phyloP scores from a whole-genome alignment of 2,888 invertebrate genomes.

The Ditula angustiorana region DNA sequence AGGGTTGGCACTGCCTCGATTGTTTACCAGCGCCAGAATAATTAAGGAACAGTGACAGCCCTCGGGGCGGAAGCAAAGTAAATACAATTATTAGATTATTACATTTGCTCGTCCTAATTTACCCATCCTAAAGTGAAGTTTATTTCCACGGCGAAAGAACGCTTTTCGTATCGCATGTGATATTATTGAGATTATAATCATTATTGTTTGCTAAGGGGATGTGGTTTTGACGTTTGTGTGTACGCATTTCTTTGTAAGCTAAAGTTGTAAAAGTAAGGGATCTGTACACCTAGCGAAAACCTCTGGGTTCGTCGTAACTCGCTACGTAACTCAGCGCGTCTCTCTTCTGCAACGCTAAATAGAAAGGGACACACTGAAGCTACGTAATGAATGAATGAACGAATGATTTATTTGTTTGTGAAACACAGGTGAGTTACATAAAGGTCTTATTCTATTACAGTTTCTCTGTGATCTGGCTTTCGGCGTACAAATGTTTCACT shows the following conservation, averaged over 20 bases:
- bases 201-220: slow-evolving; percentile 8
- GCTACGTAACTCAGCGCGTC: too few species aligned
- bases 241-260: background rate
- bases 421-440: too few species aligned
- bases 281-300: too few species aligned
- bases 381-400: too few species aligned
- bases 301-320: too few species aligned
- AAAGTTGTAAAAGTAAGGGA: too few species aligned
- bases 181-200: slow-evolving; percentile 10
- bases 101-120: slow-evolving; percentile 4
- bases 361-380: too few species aligned
- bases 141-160: background rate
- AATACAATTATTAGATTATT: slow-evolving; percentile 30
- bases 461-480: too few species aligned
- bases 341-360: too few species aligned
- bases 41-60: slow-evolving; percentile 20
- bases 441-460: too few species aligned
- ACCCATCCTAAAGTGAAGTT: background rate
- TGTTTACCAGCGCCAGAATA: slow-evolving; percentile 6
- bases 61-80: slow-evolving; percentile 16
- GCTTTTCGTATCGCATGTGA: background rate
- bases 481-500: too few species aligned
- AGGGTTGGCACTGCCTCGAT: slow-evolving; percentile 13
- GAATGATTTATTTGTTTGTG: too few species aligned
- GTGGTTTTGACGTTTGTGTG: slow-evolving; percentile 10